Percentiles rank a stretch among this genome's conserved stretches.
These are phyloP conservation scores for Drosophila ironensis DNA, from an alignment of 1,140 invertebrate species.

Conservation along the genomic window DNA sequence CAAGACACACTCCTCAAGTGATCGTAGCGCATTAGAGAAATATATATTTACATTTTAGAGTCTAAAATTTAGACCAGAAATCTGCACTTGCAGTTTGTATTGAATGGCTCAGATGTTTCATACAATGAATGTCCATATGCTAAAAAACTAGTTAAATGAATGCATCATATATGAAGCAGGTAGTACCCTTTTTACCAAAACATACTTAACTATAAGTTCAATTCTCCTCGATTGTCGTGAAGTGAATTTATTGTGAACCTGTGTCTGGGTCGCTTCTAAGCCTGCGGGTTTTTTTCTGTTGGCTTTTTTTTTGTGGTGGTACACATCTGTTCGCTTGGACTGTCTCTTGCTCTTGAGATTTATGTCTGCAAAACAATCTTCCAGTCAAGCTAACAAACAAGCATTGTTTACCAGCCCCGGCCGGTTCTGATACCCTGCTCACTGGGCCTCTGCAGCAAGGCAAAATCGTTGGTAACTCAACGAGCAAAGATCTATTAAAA, in stretches of 20 bases:
- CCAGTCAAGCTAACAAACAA: conserved; percentile 59
- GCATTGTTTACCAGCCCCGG: conserved; percentile 47
- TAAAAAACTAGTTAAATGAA: too few relatives aligned
- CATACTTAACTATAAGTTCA: conserved; percentile 10
- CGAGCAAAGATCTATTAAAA: not conserved
- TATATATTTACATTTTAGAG: too few relatives aligned
- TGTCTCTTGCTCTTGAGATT: conserved; percentile 61
- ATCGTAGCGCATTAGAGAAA: not conserved
- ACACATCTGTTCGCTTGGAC: conserved; percentile 30
- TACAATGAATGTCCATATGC: too few relatives aligned
- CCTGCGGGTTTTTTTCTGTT: conserved; percentile 10
- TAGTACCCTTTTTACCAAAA: too few relatives aligned
- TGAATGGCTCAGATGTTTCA: too few relatives aligned
- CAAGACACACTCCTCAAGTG: conserved; percentile 2
- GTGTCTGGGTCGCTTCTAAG: conserved; percentile 27
- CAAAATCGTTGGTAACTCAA: conserved; percentile 14
- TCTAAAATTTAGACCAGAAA: too few relatives aligned
- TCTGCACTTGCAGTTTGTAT: too few relatives aligned
- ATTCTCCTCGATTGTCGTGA: conserved; percentile 5
- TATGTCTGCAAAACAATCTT: conserved; percentile 62
- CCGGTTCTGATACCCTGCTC: conserved; percentile 36
- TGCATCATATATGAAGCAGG: too few relatives aligned
- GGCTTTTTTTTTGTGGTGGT: conserved; percentile 10
- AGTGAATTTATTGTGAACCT: conserved; percentile 33
- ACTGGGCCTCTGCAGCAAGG: not conserved